Evolutionary conservation across 2,888 invertebrate species (phyloP).

Genomic region (Zelleria hepariella): DNA sequence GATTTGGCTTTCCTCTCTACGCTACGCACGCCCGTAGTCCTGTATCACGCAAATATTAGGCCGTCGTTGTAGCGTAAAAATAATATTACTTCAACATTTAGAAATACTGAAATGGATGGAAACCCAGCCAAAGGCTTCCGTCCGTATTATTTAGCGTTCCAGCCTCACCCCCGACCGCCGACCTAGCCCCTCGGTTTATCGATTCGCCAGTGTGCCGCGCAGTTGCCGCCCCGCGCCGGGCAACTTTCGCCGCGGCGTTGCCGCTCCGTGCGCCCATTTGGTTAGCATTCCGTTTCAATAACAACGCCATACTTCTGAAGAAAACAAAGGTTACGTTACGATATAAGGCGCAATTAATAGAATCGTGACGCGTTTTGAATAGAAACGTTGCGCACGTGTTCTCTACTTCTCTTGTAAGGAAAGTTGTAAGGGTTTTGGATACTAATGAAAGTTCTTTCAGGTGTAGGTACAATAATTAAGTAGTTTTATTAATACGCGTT

Average conservation of each 20-base stretch:
- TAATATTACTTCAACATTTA: too few species aligned
- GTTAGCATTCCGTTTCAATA: neutral
- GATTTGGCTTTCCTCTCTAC: too few species aligned
- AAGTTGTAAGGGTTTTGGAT: too few species aligned
- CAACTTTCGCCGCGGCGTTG: slow-evolving; percentile 54
- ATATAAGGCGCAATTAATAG: too few species aligned
- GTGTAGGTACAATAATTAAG: too few species aligned
- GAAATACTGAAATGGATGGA: too few species aligned
- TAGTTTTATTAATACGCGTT: too few species aligned
- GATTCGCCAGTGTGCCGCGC: slow-evolving; percentile 20
- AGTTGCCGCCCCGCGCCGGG: slow-evolving; percentile 8
- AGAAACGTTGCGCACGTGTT: neutral
- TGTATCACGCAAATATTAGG: too few species aligned
- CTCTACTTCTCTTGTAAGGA: too few species aligned
- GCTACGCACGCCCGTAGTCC: too few species aligned
- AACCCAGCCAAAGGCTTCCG: neutral
- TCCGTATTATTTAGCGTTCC: neutral
- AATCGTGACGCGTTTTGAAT: neutral
- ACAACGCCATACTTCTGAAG: neutral
- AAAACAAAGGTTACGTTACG: neutral
- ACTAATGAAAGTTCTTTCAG: too few species aligned
- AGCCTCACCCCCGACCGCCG: slow-evolving; percentile 13
- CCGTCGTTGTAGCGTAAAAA: too few species aligned
- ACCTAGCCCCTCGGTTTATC: slow-evolving; percentile 24
- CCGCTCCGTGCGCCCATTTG: slow-evolving; percentile 27